Evolutionary conservation across 2,797 vertebrate genomes (phyloP), one percentile per base, ranked within the genome.

Genomic region (Anguilla marmorata): DNA sequence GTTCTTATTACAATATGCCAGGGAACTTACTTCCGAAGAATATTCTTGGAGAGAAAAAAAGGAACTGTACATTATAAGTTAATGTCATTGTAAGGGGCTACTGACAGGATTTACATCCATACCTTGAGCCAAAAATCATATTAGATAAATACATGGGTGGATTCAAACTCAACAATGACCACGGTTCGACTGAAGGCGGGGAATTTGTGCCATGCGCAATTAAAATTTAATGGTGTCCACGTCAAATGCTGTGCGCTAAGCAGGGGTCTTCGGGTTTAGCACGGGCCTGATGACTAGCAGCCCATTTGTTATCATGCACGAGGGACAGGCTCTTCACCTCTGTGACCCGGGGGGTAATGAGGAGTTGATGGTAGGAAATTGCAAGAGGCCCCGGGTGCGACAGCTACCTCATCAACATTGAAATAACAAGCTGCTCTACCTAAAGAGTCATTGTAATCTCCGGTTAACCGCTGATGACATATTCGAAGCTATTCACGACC

Each of bases 401-500:
- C 54, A 12, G 50, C 54, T 72, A 45, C 54, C 72, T 88, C 69
- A 88, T 88, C 85, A 85, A 84, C 84, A 85, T 88, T 63, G 83
- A 21, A 88, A 88, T 85, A 85, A 85, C 74, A 84, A 88, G 87
- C 84, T 79, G 84, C 21, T n/a, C 50, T 27, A 88, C 56, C 14
- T 85, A 41, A 79, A 63, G 87, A n/a, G 58, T 50, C 48, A 58
- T 58, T 60, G 66, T 5, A 27, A 80, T 85, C 72, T 30, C 48
- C 84, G 63, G 58, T 74, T 74, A 74, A 8, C 58, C 14, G n/a
- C 45, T 16, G 27, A 50, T 54, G 24, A 4, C 24, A 86, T 11
- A 45, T 86, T 86, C 66, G 76, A 63, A 85, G 30, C 63, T 84
- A 4, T 84, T 56, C 12, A 52, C 24, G 56, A 66, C 27, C 72